Conservation (phyloP, 1,140 invertebrate species). For the Orius laevigatus region DNA sequence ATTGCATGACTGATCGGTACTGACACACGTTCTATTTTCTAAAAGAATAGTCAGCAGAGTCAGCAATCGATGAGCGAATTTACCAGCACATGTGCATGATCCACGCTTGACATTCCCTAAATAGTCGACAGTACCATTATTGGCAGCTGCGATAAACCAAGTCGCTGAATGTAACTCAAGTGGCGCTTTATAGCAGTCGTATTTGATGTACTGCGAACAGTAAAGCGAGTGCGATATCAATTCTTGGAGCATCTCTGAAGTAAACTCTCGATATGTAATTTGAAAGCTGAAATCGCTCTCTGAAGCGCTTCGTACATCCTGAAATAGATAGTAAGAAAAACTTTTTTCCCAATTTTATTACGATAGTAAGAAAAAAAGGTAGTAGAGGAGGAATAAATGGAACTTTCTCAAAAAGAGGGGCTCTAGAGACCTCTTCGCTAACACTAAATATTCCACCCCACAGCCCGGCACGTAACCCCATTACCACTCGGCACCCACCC, state of each 20-base stretch:
- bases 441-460: no score
- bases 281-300: conserved; percentile 66
- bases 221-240: conserved; percentile 74
- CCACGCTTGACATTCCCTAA: conserved; percentile 61
- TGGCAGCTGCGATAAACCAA: conserved; percentile 71
- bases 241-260: conserved; percentile 74
- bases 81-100: conserved; percentile 49
- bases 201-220: conserved; percentile 80
- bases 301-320: conserved; percentile 55
- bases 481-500: no score
- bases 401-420: no score
- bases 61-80: conserved; percentile 18
- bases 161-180: conserved; percentile 74
- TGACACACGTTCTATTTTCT: conserved; percentile 60
- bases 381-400: no score
- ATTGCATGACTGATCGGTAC: conserved; percentile 66
- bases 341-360: no score
- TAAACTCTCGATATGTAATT: conserved; percentile 77
- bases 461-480: no score
- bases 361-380: conserved; percentile 3
- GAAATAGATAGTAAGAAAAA: no score
- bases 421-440: no score
- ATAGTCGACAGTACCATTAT: conserved; percentile 59
- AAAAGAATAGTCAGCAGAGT: conserved; percentile 22
- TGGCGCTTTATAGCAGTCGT: conserved; percentile 77